Conservation (phyloP, 2,113 vertebrate genomes). For the Cranoglanis bouderius region DNA sequence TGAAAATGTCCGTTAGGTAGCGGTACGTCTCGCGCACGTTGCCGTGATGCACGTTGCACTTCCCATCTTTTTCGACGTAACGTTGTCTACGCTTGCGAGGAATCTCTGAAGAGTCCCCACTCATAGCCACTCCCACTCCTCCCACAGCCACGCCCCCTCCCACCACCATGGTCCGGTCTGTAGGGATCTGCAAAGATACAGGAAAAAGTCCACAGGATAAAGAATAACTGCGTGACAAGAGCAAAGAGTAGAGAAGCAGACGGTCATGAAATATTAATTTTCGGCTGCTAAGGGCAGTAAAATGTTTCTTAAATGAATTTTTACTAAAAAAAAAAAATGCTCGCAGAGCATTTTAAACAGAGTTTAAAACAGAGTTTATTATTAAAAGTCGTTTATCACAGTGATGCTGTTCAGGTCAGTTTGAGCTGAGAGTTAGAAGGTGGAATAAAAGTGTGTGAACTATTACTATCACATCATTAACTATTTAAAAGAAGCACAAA, state of each 20-base stretch:
- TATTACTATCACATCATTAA: background rate
- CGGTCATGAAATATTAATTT: background rate
- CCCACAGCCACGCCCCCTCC: conserved; percentile 2
- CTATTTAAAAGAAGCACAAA: background rate
- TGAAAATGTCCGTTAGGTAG: conserved; percentile 87
- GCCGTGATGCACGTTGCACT: conserved; percentile 85
- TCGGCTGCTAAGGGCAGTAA: background rate
- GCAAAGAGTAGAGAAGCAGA: background rate
- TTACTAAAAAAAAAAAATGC: background rate
- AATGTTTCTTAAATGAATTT: background rate
- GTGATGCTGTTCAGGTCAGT: background rate
- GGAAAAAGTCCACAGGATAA: background rate
- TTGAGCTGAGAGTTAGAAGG: background rate
- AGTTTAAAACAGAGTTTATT: background rate
- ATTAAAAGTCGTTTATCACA: background rate
- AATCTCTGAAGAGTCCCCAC: background rate
- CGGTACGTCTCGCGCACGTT: conserved; percentile 84
- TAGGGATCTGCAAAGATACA: conserved; percentile 50
- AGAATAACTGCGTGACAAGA: background rate
- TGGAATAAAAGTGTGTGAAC: background rate
- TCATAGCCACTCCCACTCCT: conserved; percentile 10
- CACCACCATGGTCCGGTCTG: conserved; percentile 58
- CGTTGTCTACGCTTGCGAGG: conserved; percentile 71
- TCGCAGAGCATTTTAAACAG: too few relatives aligned
- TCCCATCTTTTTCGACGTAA: conserved; percentile 85